Base-by-base conservation (phyloP, 2,113 vertebrate genomes). In the Scolopax mira region DNA sequence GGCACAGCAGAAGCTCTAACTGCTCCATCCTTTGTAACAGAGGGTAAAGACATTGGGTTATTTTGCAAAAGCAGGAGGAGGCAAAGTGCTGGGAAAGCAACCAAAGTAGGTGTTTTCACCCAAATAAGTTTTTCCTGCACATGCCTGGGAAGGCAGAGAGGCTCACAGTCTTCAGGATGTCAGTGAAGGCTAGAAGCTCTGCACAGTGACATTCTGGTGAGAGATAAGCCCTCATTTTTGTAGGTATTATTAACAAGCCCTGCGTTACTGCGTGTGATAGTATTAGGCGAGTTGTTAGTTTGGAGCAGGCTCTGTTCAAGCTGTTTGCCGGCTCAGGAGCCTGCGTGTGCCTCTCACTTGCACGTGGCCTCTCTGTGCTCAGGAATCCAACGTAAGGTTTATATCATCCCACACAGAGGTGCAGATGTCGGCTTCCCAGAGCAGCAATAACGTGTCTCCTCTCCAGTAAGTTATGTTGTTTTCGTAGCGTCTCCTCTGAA, bases 351-450 rank as follows among this genome's bases (percentile, higher is more conserved):
- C 88, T 82, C 82, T 86, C 10, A 3, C 90, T 93, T n/a, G 79
- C 95, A 95, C 64, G 12, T 86, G 95, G 94, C 93, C 95, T 83
- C 95, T 85, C 89, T 86, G 81, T 54, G 85, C 91, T 94, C 94
- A 96, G 95, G 94, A 96, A 97, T 96, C 93, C 91, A 88, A 65
- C 11, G 91, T 89, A 96, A 93, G 94, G 94, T 96, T 97, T 96
- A 74, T 93, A 94, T 97, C 94, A 93, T 95, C 90, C 93, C 95
- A 96, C 94, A 95, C 93, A 94, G 89, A 96, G 93, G 87, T 94
- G 94, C 96, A 96, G 96, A 96, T 96, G 96, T 94, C 24, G 8
- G 88, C 93, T 96, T 94, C 95, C 95, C 96, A 84, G 91, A 94
- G 94, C 93, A 94, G 96, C 94, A 96, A 96, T 97, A 97, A 96